These are phyloP conservation scores for Neodiprion virginianus DNA, from an alignment of 1,140 invertebrate species.

Conservation along the genomic window DNA sequence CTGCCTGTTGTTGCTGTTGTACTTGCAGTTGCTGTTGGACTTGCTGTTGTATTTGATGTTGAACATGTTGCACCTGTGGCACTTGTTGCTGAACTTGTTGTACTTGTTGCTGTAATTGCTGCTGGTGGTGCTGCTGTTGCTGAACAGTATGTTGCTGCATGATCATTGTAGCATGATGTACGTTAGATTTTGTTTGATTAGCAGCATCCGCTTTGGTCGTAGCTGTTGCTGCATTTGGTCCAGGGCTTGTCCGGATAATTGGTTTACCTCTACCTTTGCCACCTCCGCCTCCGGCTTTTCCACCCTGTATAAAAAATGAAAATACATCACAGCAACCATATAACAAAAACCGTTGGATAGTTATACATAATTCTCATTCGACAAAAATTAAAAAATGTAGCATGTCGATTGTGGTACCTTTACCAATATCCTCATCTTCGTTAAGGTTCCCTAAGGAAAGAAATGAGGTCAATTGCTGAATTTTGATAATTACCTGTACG, in stretches of 20 bases:
- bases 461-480: neutral
- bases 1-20: conserved; percentile 54
- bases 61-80: conserved; percentile 41
- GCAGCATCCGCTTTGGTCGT: conserved; percentile 72
- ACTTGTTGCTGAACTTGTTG: conserved; percentile 38
- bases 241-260: conserved; percentile 68
- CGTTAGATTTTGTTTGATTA: conserved; percentile 70
- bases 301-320: conserved; percentile 50
- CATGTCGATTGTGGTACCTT: neutral
- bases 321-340: conserved; percentile 24
- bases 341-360: neutral
- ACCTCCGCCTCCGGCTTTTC: conserved; percentile 52
- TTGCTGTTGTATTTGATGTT: conserved; percentile 17
- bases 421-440: neutral
- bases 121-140: conserved; percentile 45
- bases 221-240: conserved; percentile 58
- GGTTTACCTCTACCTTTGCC: conserved; percentile 62
- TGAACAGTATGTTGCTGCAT: conserved; percentile 53
- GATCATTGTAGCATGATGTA: conserved; percentile 48
- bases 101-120: conserved; percentile 46
- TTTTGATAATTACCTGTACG: conserved; percentile 42
- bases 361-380: conserved; percentile 16
- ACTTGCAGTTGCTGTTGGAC: conserved; percentile 43
- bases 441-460: neutral
- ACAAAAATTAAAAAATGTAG: neutral